phyloP scores from a whole-genome alignment of 2,113 vertebrate species.

The Hemicordylus capensis region DNA sequence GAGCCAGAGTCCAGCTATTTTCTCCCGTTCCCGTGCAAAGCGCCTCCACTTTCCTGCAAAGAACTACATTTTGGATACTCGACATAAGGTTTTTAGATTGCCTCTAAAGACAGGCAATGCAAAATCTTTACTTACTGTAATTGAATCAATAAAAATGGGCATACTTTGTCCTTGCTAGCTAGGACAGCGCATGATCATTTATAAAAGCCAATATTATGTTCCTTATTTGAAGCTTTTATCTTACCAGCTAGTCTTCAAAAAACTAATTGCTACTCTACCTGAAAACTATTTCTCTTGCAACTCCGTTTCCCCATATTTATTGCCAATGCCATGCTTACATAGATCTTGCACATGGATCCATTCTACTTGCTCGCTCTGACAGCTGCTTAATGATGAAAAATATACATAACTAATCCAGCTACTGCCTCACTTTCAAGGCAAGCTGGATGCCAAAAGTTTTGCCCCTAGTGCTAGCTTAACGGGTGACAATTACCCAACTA shows the following conservation, averaged over 20 bases:
- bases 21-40: too few species aligned
- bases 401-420: not conserved
- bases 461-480: too few species aligned
- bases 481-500: too few species aligned
- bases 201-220: not conserved
- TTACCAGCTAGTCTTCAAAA: rapidly evolving
- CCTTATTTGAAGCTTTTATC: not conserved
- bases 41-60: too few species aligned
- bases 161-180: not conserved
- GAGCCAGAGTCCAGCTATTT: too few species aligned
- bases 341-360: not conserved
- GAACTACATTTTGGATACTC: too few species aligned
- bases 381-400: not conserved
- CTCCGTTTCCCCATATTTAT: not conserved
- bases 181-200: rapidly evolving
- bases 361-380: not conserved
- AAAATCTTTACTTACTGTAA: not conserved
- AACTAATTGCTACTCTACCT: not conserved
- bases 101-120: not conserved
- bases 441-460: not conserved
- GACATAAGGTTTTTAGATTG: too few species aligned
- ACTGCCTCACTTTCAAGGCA: not conserved
- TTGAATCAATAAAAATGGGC: not conserved
- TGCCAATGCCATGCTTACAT: too few species aligned
- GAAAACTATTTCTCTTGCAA: not conserved